phyloP scores from a whole-genome alignment of 2,888 invertebrate species.

The Dasypogon diadema region DNA sequence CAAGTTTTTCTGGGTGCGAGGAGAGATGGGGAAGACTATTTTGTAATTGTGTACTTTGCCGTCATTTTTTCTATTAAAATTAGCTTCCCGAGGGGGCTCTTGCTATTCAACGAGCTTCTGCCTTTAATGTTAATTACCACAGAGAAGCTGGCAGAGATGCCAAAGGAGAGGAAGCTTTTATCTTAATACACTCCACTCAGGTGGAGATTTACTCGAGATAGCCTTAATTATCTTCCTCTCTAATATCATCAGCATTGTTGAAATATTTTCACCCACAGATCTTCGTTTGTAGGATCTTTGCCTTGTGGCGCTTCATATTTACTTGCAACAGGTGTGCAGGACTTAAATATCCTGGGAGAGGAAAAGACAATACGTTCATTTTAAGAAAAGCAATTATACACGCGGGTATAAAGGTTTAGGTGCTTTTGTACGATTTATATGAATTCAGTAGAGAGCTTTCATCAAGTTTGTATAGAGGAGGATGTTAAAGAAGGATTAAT shows the following conservation, averaged over 20 bases:
- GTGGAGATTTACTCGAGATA: background rate
- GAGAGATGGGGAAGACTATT: background rate
- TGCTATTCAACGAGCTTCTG: background rate
- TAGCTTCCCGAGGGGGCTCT: slow-evolving; percentile 3
- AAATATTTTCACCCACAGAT: background rate
- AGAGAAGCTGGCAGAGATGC: background rate
- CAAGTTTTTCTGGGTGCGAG: background rate
- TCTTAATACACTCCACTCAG: slow-evolving; percentile 15
- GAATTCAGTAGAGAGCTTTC: too few species aligned
- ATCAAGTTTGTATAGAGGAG: too few species aligned
- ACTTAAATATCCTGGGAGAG: background rate
- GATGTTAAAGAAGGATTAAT: too few species aligned
- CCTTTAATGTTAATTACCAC: slow-evolving; percentile 25
- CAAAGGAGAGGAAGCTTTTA: slow-evolving; percentile 29
- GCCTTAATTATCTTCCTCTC: background rate
- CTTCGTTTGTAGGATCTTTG: too few species aligned
- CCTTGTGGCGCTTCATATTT: background rate
- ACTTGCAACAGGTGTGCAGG: slow-evolving; percentile 4
- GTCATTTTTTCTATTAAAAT: slow-evolving; percentile 12
- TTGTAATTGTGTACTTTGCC: background rate
- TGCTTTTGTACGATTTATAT: background rate
- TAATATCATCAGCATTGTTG: slow-evolving; percentile 18
- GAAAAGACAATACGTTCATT: background rate
- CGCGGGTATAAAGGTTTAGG: too few species aligned
- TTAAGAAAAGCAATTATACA: background rate